Evolutionary conservation across 2,113 vertebrate genomes (phyloP), one percentile per base, ranked within the genome.

Genomic region (Malurus elegans): DNA sequence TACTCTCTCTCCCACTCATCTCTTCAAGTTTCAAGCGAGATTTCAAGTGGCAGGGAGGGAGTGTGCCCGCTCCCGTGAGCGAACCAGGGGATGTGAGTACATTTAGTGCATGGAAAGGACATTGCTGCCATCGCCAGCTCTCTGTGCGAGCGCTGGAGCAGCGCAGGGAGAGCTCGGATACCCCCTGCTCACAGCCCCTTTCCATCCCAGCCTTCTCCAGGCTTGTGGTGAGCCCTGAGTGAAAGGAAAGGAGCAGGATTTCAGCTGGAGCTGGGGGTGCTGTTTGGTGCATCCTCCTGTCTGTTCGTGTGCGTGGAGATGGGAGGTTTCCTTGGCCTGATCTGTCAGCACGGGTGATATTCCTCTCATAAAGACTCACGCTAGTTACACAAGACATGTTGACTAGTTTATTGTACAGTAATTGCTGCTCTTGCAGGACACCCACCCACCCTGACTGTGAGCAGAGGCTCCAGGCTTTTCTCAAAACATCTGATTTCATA

Each of bases 341-440:
- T 62, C 85, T 90, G 51, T 94, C 93, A 96, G 72, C 85, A 88
- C 2, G 2, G 1, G 8, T 71, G 90, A 56, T 78, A 42, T 40
- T 64, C 44, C 58, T 66, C 18, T 17, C 83, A 91, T 34, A 79
- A 90, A 79, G 38, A 82, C 42, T 48, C 67, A 14, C 11, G 32
- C 31, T 74, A 80, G 78, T 95, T 78, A 83, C 88, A 86, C 48
- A 74, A 96, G 93, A 71, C 60, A 12, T 19, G 85, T 86, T 93
- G 92, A 92, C 64, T 92, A 10, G 64, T 88, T 96, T 92, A 83
- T 88, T 88, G 51, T 50, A 61, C 69, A 9, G 13, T 74, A 95
- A 94, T 78, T 74, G 85, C 75, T 90, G 88, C 69, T 88, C 64
- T 96, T 96, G 67, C 75, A 90, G 94, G 95, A 93, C 93, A 92